Conservation (phyloP, 2,797 vertebrate species). For the Betta splendens region DNA sequence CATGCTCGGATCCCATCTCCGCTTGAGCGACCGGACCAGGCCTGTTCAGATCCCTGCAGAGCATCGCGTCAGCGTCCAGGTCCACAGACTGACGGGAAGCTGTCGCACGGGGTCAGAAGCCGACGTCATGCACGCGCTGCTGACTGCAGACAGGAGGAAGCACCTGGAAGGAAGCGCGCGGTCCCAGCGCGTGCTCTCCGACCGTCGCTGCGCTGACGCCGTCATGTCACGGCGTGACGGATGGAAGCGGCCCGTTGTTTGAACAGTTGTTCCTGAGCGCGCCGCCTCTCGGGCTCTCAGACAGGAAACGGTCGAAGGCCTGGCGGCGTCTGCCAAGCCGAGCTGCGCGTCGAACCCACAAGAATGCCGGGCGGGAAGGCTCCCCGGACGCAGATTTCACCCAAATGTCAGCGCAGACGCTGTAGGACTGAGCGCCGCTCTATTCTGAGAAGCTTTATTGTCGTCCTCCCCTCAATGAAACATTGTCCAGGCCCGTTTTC, state of each 20-base stretch:
- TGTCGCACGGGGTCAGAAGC: constrained; percentile 34
- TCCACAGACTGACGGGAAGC: constrained; percentile 10
- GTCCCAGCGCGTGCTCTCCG: constrained; percentile 18
- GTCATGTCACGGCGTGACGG: constrained; percentile 29
- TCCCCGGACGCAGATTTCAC: constrained; percentile 66
- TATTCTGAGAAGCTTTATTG: constrained; percentile 61
- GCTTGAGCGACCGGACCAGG: constrained; percentile 10
- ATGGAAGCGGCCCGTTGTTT: constrained; percentile 21
- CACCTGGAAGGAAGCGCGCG: constrained; percentile 71
- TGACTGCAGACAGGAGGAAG: constrained; percentile 71
- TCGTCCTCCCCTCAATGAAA: constrained; percentile 71
- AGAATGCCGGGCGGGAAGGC: constrained; percentile 72
- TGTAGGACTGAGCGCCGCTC: constrained; percentile 27
- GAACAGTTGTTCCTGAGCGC: constrained; percentile 47
- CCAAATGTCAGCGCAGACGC: constrained; percentile 66
- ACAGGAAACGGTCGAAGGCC: constrained; percentile 75
- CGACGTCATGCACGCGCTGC: constrained; percentile 59
- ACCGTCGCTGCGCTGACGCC: constrained; percentile 22
- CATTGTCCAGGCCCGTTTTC: constrained; percentile 73
- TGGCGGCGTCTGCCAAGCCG: constrained; percentile 77
- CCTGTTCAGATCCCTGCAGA: constrained; percentile 26
- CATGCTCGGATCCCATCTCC: constrained; percentile 6
- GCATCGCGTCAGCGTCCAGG: constrained; percentile 44
- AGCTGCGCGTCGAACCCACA: constrained; percentile 78
- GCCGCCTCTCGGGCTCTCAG: constrained; percentile 60